Evolutionary conservation across 2,797 vertebrate species (phyloP), one percentile per base, ranked within the genome.

Genomic region (Danio tinwini): DNA sequence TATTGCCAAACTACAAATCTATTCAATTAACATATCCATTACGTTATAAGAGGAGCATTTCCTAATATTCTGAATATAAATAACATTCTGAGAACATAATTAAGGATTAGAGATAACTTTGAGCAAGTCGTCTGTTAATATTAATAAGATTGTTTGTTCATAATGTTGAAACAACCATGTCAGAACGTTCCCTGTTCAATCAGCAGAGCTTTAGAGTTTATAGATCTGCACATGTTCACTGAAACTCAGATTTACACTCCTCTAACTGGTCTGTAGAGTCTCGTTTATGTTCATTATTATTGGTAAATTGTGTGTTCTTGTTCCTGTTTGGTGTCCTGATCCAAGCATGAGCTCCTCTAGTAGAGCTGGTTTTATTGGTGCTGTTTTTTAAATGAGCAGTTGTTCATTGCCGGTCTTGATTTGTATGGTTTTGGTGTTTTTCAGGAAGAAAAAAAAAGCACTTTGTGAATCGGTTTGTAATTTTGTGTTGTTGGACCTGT

Each of bases 391-490:
- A 88, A 90, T 44, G 11, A 55, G 17, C 10, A 37, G n/a, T 73
- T 77, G 29, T 61, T 62, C 52, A 70, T 73, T 52, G 39, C 29
- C 21, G 68, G 64, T 86, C 77, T 90, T 87, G 84, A 87, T 83
- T 59, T 13, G 78, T 58, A 62, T 87, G 86, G 67, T 87, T 88
- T 90, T 86, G 16, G 49, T 76, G 83, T 85, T 84, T 87, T 85
- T 85, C 88, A 86, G 91, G 89, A n/a, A n/a, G 29, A 29, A 29
- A 53, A 71, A 78, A 89, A 90, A 89, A 86, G 89, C 89, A 87
- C 88, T 91, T 91, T 93, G 86, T 84, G 76, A 82, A 87, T 82
- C 83, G 84, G 85, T 92, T 87, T 83, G 88, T 92, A 90, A 83
- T 85, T 88, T 85, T 90, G 89, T 84, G 90, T 90, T 86, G 87